phyloP scores from a whole-genome alignment of 1,140 invertebrate species.

The Cylas formicarius region DNA sequence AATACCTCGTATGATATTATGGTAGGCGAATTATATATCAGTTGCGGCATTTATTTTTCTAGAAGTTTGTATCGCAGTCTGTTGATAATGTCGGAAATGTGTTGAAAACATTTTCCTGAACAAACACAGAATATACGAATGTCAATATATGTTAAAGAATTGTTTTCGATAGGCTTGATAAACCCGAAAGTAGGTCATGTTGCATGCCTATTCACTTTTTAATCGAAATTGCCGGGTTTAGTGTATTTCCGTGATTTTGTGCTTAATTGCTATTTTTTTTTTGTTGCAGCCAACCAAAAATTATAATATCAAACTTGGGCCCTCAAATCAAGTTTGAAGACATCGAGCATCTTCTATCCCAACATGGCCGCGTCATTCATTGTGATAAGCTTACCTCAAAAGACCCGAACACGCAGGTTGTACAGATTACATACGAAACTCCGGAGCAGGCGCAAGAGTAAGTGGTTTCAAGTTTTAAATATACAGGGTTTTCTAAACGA shows the following conservation, averaged over 20 bases:
- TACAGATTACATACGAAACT: constrained; percentile 81
- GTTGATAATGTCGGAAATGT: background rate
- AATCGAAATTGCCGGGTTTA: background rate
- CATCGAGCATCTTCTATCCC: constrained; percentile 71
- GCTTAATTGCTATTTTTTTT: constrained; percentile 14
- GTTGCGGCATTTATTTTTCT: too few relatives aligned
- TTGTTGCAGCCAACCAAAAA: constrained; percentile 67
- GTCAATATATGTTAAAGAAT: too few relatives aligned
- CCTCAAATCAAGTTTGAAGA: constrained; percentile 73
- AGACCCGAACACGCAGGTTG: constrained; percentile 68
- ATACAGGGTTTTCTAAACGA: too few relatives aligned
- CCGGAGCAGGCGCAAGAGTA: constrained; percentile 63
- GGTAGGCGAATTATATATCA: too few relatives aligned
- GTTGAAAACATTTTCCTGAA: background rate
- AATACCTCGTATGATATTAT: too few relatives aligned
- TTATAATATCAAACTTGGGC: constrained; percentile 81
- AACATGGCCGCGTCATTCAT: constrained; percentile 73
- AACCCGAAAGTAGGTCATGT: too few relatives aligned
- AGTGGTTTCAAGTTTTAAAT: constrained; percentile 15
- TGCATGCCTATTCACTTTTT: background rate
- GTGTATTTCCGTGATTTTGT: background rate
- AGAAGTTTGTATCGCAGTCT: too few relatives aligned
- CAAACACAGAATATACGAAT: background rate
- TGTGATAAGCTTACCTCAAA: constrained; percentile 76
- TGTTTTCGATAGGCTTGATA: too few relatives aligned